Evolutionary conservation across 2,797 vertebrate genomes (phyloP).

Genomic region (Lophura swinhoii): DNA sequence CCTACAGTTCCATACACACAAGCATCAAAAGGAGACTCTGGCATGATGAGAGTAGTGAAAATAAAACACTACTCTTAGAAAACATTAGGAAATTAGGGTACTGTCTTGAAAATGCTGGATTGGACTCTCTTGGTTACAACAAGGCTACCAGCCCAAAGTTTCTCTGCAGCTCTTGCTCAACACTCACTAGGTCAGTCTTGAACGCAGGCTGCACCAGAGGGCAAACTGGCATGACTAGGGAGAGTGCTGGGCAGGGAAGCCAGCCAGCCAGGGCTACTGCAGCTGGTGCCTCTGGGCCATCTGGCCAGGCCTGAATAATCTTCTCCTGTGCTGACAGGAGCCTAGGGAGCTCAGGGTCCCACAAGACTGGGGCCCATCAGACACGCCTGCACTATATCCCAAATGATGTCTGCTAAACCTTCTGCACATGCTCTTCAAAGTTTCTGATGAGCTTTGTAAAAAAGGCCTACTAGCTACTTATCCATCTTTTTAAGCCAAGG

Average conservation of each 20-base stretch:
- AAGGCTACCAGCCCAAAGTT: not conserved
- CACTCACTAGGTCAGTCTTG: not conserved
- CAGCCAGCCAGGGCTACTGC: not conserved
- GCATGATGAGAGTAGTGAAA: fast-evolving
- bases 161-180: not conserved
- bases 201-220: not conserved
- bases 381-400: not conserved
- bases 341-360: not conserved
- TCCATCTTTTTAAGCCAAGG: not conserved
- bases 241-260: not conserved
- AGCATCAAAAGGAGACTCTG: not conserved
- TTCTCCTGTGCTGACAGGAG: fast-evolving
- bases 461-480: not conserved
- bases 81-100: not conserved
- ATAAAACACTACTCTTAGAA: too few species aligned
- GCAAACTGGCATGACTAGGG: not conserved
- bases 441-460: not conserved
- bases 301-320: not conserved
- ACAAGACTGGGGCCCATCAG: not conserved
- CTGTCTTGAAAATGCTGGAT: not conserved
- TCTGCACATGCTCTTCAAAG: not conserved
- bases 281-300: too few species aligned
- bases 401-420: not conserved
- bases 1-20: not conserved
- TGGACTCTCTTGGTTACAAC: not conserved